Evolutionary conservation across 2,113 vertebrate species (phyloP).

Genomic region (Odobenus rosmarus): DNA sequence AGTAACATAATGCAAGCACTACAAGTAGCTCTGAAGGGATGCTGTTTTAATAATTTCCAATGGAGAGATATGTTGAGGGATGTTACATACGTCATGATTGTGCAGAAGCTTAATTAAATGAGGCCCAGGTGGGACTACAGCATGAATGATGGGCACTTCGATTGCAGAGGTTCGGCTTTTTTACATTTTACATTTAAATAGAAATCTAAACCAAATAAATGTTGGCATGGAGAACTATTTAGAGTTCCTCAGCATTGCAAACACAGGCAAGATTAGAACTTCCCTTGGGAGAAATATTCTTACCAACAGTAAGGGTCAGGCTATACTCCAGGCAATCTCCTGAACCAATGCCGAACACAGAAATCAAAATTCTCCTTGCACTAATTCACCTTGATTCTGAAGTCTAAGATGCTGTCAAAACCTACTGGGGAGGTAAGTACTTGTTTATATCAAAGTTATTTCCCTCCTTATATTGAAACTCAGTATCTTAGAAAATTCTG

Average conservation of each 20-base stretch:
- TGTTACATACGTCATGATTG: background rate
- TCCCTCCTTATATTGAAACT: background rate
- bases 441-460: conserved; percentile 13
- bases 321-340: background rate
- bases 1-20: background rate
- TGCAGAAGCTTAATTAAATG: background rate
- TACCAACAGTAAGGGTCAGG: background rate
- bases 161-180: background rate
- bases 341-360: background rate
- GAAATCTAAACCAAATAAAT: background rate
- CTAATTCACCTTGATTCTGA: background rate
- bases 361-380: background rate
- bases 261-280: background rate
- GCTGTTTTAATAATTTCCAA: background rate
- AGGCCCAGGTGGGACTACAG: background rate
- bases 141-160: background rate
- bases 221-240: background rate
- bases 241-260: background rate
- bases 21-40: background rate
- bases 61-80: background rate
- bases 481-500: background rate
- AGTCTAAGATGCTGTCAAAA: background rate
- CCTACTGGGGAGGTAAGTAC: background rate
- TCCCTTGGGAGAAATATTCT: background rate
- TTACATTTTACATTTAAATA: conserved; percentile 1